Conservation (phyloP, 1,140 invertebrate species). For the Rhagoletis zephyria region DNA sequence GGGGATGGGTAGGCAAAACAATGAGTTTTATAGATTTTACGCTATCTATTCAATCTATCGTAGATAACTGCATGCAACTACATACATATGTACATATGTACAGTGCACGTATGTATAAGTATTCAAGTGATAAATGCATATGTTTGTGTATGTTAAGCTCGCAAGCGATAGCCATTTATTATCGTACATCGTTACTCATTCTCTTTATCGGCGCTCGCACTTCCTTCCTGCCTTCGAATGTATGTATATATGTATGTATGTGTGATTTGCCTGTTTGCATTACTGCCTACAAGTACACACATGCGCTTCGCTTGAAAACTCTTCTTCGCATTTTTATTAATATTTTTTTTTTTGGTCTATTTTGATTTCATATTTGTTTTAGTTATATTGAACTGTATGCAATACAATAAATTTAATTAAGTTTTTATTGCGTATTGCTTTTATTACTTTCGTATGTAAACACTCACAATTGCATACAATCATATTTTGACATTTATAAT, state of each 20-base stretch:
- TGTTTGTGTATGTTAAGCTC: not conserved
- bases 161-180: not conserved
- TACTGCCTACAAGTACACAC: not conserved
- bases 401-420: slow-evolving; percentile 24
- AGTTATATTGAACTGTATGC: not conserved
- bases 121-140: no score
- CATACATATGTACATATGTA: not conserved
- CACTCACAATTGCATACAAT: not conserved
- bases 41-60: not conserved
- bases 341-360: not conserved
- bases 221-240: slow-evolving; percentile 8
- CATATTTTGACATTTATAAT: not conserved
- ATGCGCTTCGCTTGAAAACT: not conserved
- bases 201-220: slow-evolving; percentile 17
- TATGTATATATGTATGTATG: not conserved
- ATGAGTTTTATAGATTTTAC: not conserved
- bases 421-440: slow-evolving; percentile 14
- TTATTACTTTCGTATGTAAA: slow-evolving; percentile 28
- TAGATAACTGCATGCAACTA: not conserved
- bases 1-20: not conserved
- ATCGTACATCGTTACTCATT: not conserved
- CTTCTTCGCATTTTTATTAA: not conserved
- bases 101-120: not conserved
- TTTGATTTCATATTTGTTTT: slow-evolving; percentile 28
- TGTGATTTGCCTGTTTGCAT: not conserved